phyloP scores from a whole-genome alignment of 1,140 invertebrate genomes.

The Pseudomyrmex dendroicus region DNA sequence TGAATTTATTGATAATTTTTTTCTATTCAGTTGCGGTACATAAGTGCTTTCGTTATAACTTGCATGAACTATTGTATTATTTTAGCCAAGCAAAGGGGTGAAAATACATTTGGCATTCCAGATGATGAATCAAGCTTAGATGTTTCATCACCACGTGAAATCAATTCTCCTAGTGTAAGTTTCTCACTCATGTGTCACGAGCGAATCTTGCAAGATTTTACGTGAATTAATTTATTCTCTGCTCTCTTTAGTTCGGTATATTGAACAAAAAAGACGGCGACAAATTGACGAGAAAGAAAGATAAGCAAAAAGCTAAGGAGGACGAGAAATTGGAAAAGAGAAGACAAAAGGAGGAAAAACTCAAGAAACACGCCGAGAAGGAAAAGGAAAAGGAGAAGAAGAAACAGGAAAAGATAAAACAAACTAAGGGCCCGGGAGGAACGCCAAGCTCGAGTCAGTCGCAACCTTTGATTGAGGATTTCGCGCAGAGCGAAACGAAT shows the following conservation, averaged over 20 bases:
- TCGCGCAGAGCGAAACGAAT: conserved; percentile 92
- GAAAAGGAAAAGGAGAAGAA: conserved; percentile 91
- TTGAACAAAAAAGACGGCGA: conserved; percentile 89
- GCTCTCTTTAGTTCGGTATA: conserved; percentile 85
- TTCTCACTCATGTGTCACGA: background rate
- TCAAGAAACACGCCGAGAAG: conserved; percentile 89
- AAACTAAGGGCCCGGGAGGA: conserved; percentile 83
- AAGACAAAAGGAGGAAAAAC: conserved; percentile 90
- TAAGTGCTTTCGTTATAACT: conserved; percentile 31
- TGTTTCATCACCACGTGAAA: conserved; percentile 88
- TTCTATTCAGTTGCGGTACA: conserved; percentile 8
- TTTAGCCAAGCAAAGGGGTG: conserved; percentile 82
- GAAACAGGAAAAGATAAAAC: conserved; percentile 88
- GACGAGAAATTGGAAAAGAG: conserved; percentile 92
- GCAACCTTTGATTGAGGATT: conserved; percentile 86
- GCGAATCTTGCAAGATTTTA: background rate
- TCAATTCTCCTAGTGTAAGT: conserved; percentile 89
- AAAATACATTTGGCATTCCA: conserved; percentile 85
- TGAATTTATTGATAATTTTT: background rate
- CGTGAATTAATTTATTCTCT: conserved; percentile 18
- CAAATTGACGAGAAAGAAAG: conserved; percentile 88
- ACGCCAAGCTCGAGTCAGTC: conserved; percentile 84
- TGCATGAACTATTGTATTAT: conserved; percentile 63
- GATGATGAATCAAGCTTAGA: conserved; percentile 90
- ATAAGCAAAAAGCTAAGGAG: conserved; percentile 91